Conservation (phyloP, 2,888 invertebrate genomes). For the Zelleria hepariella region DNA sequence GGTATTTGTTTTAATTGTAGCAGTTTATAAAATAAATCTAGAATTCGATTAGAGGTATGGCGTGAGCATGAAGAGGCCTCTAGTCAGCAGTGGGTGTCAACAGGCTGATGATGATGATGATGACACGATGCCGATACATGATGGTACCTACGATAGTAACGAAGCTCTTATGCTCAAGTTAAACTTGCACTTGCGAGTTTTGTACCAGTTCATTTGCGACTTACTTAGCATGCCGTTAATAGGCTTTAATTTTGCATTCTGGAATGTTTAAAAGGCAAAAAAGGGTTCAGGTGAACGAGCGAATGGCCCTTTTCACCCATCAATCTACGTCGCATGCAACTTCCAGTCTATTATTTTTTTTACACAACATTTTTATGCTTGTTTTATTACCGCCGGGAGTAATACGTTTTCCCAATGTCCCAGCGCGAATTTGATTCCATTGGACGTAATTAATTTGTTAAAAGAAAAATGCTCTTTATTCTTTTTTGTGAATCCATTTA, state of each 20-base stretch:
- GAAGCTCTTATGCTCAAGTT: too few species aligned
- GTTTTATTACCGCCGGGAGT: constrained; percentile 24
- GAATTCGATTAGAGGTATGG: too few species aligned
- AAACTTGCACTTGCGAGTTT: background rate
- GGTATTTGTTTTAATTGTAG: too few species aligned
- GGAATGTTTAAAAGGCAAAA: background rate
- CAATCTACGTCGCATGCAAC: constrained; percentile 37
- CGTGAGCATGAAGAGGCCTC: too few species aligned
- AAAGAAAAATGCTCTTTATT: constrained; percentile 1
- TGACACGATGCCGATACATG: too few species aligned
- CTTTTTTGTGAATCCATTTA: too few species aligned
- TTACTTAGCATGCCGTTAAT: background rate
- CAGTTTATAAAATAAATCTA: too few species aligned
- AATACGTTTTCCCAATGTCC: constrained; percentile 25
- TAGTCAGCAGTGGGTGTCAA: too few species aligned
- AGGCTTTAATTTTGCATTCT: background rate
- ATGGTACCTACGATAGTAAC: too few species aligned
- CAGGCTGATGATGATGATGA: too few species aligned
- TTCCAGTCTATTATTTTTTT: constrained; percentile 28
- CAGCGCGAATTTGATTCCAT: constrained; percentile 19
- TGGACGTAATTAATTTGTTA: constrained; percentile 3
- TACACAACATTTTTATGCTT: constrained; percentile 24
- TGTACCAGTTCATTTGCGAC: background rate
- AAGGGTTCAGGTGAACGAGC: background rate
- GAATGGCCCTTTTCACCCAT: constrained; percentile 19